Base-by-base conservation (phyloP, 2,888 invertebrate genomes). In the Automeris io region DNA sequence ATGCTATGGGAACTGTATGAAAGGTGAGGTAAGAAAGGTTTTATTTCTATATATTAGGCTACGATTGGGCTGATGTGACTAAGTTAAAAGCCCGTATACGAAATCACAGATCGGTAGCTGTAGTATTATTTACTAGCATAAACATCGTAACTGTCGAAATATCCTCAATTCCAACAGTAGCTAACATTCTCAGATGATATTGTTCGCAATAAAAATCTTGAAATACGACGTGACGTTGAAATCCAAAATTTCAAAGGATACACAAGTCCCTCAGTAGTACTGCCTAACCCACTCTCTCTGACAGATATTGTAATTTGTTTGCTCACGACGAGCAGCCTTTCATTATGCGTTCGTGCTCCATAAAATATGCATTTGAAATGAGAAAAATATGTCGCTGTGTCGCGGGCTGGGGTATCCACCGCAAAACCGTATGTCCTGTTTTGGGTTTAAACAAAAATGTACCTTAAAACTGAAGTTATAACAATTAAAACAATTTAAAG, bases 331-430 rank as follows among this genome's bases (percentile, higher is more conserved):
- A 72, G 71, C 73, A 69, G 76, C 66, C 73, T 76, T 76, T 78
- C 81, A 81, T 82, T 82, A 81, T 69, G 68, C 68, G 66, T 71
- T 68, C 75, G 69, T 71, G 69, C 68, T 68, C 68, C 71, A 80
- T 83, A 80, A 83, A 82, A 80, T 82, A 85, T 83, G 81, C 83
- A 83, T 76, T 67, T 67, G 72, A 78, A 80, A 83, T 77, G 78
- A 81, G 82, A 83, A 83, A 82, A 82, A 82, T 81, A 71, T 82
- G 77, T 80, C 73, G 73, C 80, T 72, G 66, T 66, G 66, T 71
- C 66, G 70, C 62, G 61, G 58, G 60, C 51, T 46, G 41, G 43
- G 31, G 32, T 22, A 22, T n/a, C 5, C 24, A 37, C 37, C 41
- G 33, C 39, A 57, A 60, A 26, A 46, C 32, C 51, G 3, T 46